Evolutionary conservation across 2,888 invertebrate species (phyloP).

Genomic region (Drosophila nigricruria): DNA sequence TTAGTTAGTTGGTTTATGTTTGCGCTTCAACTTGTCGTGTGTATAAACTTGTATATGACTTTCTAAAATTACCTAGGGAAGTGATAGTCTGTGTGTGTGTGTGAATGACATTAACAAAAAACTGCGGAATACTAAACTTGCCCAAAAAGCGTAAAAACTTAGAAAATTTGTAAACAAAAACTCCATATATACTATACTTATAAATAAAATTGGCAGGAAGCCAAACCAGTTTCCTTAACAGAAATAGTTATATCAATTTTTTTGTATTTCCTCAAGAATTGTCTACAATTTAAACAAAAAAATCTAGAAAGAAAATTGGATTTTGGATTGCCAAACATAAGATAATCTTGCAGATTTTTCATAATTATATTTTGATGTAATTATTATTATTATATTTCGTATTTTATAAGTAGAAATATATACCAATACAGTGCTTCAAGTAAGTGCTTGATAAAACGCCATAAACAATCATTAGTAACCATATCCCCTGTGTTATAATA

Average conservation of each 20-base stretch:
- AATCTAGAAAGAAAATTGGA: not conserved
- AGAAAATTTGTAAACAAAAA: constrained; percentile 20
- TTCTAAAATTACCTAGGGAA: constrained; percentile 57
- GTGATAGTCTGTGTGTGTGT: constrained; percentile 41
- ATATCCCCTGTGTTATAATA: constrained; percentile 12
- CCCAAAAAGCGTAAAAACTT: constrained; percentile 4
- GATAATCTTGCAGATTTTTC: not conserved
- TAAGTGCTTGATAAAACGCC: not conserved
- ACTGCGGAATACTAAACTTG: constrained; percentile 17
- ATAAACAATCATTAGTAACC: not conserved
- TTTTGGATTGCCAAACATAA: not conserved
- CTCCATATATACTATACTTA: not conserved
- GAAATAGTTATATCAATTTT: constrained; percentile 2
- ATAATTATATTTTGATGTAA: not conserved
- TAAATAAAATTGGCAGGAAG: constrained; percentile 15
- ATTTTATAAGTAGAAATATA: not conserved
- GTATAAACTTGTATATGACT: constrained; percentile 56
- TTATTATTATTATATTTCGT: not conserved
- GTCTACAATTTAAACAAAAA: not conserved
- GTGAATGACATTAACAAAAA: constrained; percentile 31
- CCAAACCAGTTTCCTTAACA: constrained; percentile 28
- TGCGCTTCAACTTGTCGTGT: constrained; percentile 44
- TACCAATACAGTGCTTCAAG: not conserved
- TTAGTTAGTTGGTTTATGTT: constrained; percentile 48
- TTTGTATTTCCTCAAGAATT: constrained; percentile 20